These are phyloP conservation scores for Neomicropteryx cornuta DNA, from an alignment of 1,140 invertebrate species.

Conservation along the genomic window DNA sequence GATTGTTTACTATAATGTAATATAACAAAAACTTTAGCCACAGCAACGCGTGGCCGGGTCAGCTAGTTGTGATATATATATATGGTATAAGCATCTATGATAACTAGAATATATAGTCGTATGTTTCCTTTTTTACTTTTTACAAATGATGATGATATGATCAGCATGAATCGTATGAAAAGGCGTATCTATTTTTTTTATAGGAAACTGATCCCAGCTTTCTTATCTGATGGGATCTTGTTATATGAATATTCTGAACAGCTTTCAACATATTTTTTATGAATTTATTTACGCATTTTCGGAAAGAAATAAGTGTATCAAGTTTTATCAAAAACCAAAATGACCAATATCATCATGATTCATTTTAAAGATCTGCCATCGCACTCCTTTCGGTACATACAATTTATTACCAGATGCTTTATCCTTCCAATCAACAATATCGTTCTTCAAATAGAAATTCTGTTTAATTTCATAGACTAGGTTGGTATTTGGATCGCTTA, in stretches of 20 bases:
- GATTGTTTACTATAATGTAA: no score
- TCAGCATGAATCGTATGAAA: conserved; percentile 20
- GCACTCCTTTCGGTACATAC: conserved; percentile 11
- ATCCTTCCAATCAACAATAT: neutral
- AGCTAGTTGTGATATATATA: conserved; percentile 20
- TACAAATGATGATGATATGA: conserved; percentile 18
- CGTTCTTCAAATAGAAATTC: conserved; percentile 2
- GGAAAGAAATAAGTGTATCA: conserved; percentile 15
- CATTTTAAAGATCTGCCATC: conserved; percentile 11
- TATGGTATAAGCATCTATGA: no score
- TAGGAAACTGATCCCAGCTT: conserved; percentile 11
- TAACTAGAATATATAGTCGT: conserved; percentile 12
- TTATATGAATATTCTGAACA: conserved; percentile 14
- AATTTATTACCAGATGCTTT: conserved; percentile 6
- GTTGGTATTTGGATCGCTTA: conserved; percentile 14
- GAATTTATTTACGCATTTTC: conserved; percentile 14
- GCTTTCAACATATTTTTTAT: conserved; percentile 11
- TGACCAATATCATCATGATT: conserved; percentile 16
- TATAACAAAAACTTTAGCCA: no score
- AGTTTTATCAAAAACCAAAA: conserved; percentile 13
- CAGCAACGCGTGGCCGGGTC: no score
- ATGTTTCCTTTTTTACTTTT: conserved; percentile 13
- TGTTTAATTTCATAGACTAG: conserved; percentile 9
- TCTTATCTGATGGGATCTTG: conserved; percentile 8
- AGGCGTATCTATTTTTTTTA: conserved; percentile 15